A percentile compares a stretch with the other conserved stretches of the same genome.
Evolutionary conservation across 2,113 vertebrate species (phyloP).

Genomic region (Aepyceros melampus): DNA sequence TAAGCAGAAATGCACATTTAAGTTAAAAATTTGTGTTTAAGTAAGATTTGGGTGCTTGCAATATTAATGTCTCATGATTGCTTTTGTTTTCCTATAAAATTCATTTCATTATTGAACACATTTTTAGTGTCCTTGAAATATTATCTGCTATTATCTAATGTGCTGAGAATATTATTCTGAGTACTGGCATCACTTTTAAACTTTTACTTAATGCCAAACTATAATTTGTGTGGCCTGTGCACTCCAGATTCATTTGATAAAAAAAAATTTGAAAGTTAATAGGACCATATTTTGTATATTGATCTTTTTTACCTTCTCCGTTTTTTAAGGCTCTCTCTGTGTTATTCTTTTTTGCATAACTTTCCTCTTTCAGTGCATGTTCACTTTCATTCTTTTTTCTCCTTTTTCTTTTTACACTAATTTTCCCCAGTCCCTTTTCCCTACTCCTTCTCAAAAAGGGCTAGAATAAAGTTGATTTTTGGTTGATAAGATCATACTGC

Average conservation of each 20-base stretch:
- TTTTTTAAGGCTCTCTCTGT: not conserved
- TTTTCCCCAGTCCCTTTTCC: not conserved
- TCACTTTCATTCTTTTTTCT: not conserved
- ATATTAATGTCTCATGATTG: not conserved
- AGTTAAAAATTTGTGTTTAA: conserved; percentile 5
- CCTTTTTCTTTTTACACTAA: not conserved
- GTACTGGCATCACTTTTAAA: not conserved
- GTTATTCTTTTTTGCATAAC: not conserved
- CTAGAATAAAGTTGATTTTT: conserved; percentile 51
- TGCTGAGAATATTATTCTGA: not conserved
- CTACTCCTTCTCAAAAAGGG: conserved; percentile 10
- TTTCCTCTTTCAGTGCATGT: not conserved
- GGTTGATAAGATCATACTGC: conserved; percentile 73
- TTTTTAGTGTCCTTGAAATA: conserved; percentile 12
- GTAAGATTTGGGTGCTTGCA: not conserved
- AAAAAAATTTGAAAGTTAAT: conserved; percentile 1
- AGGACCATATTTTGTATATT: not conserved
- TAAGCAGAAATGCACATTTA: not conserved
- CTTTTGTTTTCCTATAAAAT: conserved; percentile 6
- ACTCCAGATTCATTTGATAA: conserved; percentile 11
- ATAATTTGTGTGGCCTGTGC: not conserved
- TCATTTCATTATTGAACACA: conserved; percentile 20
- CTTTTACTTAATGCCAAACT: not conserved
- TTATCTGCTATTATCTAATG: not conserved
- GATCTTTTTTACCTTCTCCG: not conserved